Evolutionary conservation across 2,888 invertebrate species (phyloP), one percentile per base, ranked within the genome.

Genomic region (Theodoxus fluviatilis): DNA sequence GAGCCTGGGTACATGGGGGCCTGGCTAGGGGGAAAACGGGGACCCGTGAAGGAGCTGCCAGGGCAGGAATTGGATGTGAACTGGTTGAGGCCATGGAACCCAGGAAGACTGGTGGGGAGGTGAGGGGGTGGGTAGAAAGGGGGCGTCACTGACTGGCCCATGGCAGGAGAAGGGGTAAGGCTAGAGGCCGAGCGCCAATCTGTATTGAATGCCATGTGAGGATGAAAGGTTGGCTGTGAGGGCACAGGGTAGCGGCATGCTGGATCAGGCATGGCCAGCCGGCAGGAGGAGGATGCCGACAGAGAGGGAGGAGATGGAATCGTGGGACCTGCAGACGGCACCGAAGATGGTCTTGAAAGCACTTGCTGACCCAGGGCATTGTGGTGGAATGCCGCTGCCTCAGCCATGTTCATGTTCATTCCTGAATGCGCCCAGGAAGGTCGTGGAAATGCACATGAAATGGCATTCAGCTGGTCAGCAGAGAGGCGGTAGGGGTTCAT

Each of bases 61-160:
- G 55, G 61, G 49, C 70, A 52, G 68, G 69, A 31, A 67, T 59
- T 52, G 69, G 70, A 49, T 47, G 72, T 65, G 64, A 75, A 71
- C 69, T 72, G 67, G 65, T 52, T 59, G 71, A 76, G 61, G 73
- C 47, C 68, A 74, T 69, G 68, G 71, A 69, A 71, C 63, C 49
- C 74, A 74, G 76, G 76, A 73, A 78, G 76, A 65, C 76, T 73
- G 61, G 76, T 59, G 49, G 76, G 73, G 43, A 71, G 71, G 70
- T 74, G 71, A 59, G 73, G 71, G 49, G 76, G 75, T 35, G 72
- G 70, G 70, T 74, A 72, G 68, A 75, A 67, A 40, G 69, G 69
- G 33, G 72, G 67, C 28, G 72, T 61, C 72, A 72, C 59, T 35
- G 73, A 38, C 1, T 72, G 40, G 22, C 72, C 68, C 66, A 74